Conservation (phyloP, 2,888 invertebrate genomes). For the Aquatica leii region DNA sequence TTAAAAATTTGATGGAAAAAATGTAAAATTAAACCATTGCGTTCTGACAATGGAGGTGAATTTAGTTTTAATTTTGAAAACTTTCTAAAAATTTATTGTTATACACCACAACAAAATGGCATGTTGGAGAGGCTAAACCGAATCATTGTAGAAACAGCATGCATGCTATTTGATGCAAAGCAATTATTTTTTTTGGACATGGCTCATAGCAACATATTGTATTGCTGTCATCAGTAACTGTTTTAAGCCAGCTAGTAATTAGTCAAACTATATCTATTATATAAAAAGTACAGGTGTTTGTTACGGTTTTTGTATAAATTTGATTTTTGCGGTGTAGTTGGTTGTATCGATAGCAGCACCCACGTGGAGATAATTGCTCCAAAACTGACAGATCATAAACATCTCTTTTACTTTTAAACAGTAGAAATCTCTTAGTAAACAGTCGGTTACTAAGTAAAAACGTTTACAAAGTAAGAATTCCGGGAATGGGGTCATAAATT, state of each 20-base stretch:
- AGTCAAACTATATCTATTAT: background rate
- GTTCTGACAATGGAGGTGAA: background rate
- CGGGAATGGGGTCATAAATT: no score
- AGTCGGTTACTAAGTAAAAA: no score
- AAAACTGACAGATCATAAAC: conserved; percentile 17
- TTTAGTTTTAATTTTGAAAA: background rate
- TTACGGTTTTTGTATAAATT: background rate
- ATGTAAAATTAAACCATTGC: background rate
- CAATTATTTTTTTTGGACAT: background rate
- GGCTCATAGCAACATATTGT: background rate
- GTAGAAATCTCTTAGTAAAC: no score
- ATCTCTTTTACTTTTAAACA: conserved; percentile 24
- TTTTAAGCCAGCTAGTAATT: background rate
- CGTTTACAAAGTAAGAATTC: no score
- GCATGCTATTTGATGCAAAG: no score
- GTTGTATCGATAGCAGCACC: conserved; percentile 19
- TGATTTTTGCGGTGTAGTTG: background rate
- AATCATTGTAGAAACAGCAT: no score
- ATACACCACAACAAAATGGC: no score
- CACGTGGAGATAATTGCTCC: conserved; percentile 27
- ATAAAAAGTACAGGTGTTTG: background rate
- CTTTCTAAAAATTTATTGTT: background rate
- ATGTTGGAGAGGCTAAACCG: no score
- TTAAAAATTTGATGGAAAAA: no score
- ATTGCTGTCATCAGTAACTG: background rate